phyloP scores from a whole-genome alignment of 2,888 invertebrate genomes.

The Yponomeuta sedellus region DNA sequence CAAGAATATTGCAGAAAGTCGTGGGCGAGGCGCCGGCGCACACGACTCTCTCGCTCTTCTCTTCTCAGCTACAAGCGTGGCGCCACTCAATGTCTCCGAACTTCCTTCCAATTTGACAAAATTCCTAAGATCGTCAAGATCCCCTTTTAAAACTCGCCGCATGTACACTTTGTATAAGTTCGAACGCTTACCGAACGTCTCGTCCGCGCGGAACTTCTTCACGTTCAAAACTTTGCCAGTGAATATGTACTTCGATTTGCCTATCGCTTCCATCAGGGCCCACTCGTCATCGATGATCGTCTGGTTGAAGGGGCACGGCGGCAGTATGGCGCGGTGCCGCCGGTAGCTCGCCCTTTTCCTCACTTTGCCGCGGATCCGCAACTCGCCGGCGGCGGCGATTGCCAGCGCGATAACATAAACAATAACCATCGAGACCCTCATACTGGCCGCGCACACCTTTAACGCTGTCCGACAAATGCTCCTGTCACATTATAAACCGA shows the following conservation, averaged over 20 bases:
- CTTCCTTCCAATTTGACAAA: slow-evolving; percentile 54
- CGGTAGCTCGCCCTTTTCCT: slow-evolving; percentile 60
- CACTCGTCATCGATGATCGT: slow-evolving; percentile 70
- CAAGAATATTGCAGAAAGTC: slow-evolving; percentile 67
- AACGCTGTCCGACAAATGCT: slow-evolving; percentile 56
- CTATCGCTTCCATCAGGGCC: slow-evolving; percentile 70
- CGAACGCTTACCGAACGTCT: slow-evolving; percentile 45
- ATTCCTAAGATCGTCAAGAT: slow-evolving; percentile 51
- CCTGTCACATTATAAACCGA: slow-evolving; percentile 67
- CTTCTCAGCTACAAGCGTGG: slow-evolving; percentile 55
- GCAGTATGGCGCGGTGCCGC: slow-evolving; percentile 59
- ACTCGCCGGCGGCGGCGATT: slow-evolving; percentile 60
- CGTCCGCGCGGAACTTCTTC: slow-evolving; percentile 53
- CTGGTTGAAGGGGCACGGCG: slow-evolving; percentile 69
- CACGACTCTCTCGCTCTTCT: slow-evolving; percentile 53
- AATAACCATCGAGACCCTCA: slow-evolving; percentile 61
- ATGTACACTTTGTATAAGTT: slow-evolving; percentile 67
- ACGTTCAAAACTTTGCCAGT: slow-evolving; percentile 70
- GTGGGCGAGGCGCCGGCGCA: slow-evolving; percentile 60
- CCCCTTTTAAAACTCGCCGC: slow-evolving; percentile 66
- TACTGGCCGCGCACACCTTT: slow-evolving; percentile 46
- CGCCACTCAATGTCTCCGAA: slow-evolving; percentile 54
- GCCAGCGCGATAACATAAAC: slow-evolving; percentile 62
- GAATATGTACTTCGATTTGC: slow-evolving; percentile 69
- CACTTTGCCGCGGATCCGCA: slow-evolving; percentile 68